Conservation (phyloP, 1,140 invertebrate genomes). For the Drosophila chauvacae region DNA sequence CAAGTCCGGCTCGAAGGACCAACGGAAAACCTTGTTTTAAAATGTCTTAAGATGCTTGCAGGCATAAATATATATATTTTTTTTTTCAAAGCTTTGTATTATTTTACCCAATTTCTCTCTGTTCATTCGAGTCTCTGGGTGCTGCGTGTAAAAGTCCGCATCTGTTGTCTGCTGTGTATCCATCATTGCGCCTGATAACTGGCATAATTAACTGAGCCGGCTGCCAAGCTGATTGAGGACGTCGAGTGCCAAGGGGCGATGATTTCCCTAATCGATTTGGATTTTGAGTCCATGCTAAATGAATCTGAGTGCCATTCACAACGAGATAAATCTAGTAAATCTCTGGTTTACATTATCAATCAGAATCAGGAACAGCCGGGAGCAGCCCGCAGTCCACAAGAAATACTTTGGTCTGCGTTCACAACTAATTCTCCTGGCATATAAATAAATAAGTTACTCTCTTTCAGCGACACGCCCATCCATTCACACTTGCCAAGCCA, state of each 20-base stretch:
- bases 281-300: constrained; percentile 3
- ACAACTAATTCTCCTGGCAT: constrained; percentile 28
- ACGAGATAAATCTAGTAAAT: constrained; percentile 4
- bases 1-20: neutral
- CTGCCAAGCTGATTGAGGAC: constrained; percentile 36
- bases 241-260: constrained; percentile 10
- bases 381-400: constrained; percentile 20
- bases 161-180: constrained; percentile 38
- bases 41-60: neutral
- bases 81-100: too few species aligned
- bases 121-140: constrained; percentile 1
- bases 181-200: constrained; percentile 54
- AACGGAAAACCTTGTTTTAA: neutral
- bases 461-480: constrained; percentile 46
- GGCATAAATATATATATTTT: neutral
- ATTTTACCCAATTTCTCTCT: neutral
- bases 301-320: constrained; percentile 3
- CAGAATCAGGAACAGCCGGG: neutral
- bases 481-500: constrained; percentile 24
- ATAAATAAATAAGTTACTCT: constrained; percentile 42
- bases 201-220: constrained; percentile 51
- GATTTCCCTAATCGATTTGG: constrained; percentile 44
- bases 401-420: constrained; percentile 17
- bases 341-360: constrained; percentile 16
- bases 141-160: constrained; percentile 6